Evolutionary conservation across 2,888 invertebrate species (phyloP).

Genomic region (Cremastobaeus sp.): DNA sequence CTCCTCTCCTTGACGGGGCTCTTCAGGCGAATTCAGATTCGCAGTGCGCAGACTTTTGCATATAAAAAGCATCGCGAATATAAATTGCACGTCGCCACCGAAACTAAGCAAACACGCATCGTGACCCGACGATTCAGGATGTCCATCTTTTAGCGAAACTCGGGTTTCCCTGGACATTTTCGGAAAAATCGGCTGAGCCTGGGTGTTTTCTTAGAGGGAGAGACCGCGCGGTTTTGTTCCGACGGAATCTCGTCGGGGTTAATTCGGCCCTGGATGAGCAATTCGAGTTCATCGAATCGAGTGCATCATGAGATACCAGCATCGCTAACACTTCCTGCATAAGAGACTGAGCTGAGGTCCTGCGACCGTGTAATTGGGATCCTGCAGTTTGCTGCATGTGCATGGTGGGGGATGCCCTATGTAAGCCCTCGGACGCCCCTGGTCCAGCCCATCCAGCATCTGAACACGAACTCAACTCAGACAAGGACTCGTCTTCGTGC

Average conservation of each 20-base stretch:
- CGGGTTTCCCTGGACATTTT: not conserved
- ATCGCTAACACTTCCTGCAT: constrained; percentile 72
- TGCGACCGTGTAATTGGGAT: constrained; percentile 75
- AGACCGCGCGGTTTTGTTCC: no score
- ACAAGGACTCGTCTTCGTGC: constrained; percentile 69
- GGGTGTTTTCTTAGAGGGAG: no score
- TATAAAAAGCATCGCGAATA: constrained; percentile 58
- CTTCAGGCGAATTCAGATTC: constrained; percentile 52
- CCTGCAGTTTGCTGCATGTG: constrained; percentile 70
- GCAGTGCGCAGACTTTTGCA: constrained; percentile 54
- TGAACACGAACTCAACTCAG: constrained; percentile 72
- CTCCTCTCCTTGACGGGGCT: constrained; percentile 47
- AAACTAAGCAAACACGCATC: constrained; percentile 23
- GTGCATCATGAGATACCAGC: constrained; percentile 56
- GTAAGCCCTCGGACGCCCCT: constrained; percentile 76
- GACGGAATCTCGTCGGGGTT: constrained; percentile 20
- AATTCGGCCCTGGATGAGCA: constrained; percentile 44
- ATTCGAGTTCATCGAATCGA: constrained; percentile 41
- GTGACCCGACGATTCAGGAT: constrained; percentile 27
- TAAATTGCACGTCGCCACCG: constrained; percentile 43
- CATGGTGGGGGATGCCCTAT: constrained; percentile 77
- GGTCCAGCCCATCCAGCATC: constrained; percentile 78
- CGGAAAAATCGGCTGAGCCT: no score
- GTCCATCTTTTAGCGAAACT: constrained; percentile 21
- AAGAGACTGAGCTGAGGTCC: constrained; percentile 65